Evolutionary conservation across 2,888 invertebrate species (phyloP).

Genomic region (Diaprepes abbreviatus): DNA sequence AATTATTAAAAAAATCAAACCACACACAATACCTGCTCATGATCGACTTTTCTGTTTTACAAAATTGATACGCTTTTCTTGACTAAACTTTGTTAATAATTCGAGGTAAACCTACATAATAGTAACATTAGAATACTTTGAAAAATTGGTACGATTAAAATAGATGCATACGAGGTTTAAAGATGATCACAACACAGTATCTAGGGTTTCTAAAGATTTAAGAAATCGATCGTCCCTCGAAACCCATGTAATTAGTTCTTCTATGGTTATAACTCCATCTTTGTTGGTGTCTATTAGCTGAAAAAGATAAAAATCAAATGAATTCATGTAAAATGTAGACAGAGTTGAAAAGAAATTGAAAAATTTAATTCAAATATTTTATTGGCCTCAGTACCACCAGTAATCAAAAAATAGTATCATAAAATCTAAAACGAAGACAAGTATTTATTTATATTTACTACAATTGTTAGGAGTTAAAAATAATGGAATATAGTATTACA

Average conservation of each 20-base stretch:
- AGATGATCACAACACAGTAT: constrained; percentile 80
- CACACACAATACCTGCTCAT: neutral
- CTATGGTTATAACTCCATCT: constrained; percentile 85
- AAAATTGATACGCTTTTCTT: neutral
- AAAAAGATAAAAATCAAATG: constrained; percentile 46
- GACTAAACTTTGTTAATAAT: constrained; percentile 14
- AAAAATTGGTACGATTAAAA: constrained; percentile 47
- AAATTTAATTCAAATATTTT: too few species aligned
- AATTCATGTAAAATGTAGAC: too few species aligned
- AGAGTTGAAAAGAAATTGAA: too few species aligned
- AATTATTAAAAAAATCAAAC: constrained; percentile 19
- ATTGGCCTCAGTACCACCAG: too few species aligned
- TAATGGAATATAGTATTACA: too few species aligned
- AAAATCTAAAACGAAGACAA: too few species aligned
- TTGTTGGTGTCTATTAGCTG: constrained; percentile 86
- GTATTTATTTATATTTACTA: too few species aligned
- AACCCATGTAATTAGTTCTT: constrained; percentile 85
- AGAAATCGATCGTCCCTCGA: constrained; percentile 79
- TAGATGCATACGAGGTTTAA: constrained; percentile 31
- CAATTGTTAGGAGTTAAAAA: too few species aligned
- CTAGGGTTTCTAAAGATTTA: constrained; percentile 78
- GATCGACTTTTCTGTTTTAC: neutral
- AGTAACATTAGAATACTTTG: constrained; percentile 39
- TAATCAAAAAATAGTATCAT: too few species aligned
- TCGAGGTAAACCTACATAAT: constrained; percentile 24